Evolutionary conservation across 2,888 invertebrate species (phyloP).

Genomic region (Dione vanillae): DNA sequence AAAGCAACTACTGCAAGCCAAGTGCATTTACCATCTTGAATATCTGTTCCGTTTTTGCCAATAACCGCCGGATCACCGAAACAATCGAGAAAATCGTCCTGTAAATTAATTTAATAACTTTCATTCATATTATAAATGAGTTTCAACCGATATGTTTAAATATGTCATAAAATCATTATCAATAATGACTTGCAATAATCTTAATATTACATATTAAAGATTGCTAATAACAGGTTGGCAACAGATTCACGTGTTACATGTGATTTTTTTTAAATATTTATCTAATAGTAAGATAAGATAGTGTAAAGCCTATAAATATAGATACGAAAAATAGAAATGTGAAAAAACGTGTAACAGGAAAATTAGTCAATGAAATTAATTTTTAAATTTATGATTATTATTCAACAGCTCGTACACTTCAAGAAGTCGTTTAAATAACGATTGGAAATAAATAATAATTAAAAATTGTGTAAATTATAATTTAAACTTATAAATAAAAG

Average conservation of each 20-base stretch:
- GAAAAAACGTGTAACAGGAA: background rate
- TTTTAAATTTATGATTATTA: too few relatives aligned
- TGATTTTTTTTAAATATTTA: too few relatives aligned
- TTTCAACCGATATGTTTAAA: too few relatives aligned
- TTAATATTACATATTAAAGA: background rate
- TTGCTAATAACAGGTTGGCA: background rate
- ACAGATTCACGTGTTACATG: background rate
- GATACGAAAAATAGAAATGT: background rate
- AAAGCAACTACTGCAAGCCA: slow-evolving; percentile 97
- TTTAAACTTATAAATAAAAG: too few relatives aligned
- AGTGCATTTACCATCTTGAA: slow-evolving; percentile 97
- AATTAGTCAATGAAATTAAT: background rate
- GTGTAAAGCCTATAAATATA: background rate
- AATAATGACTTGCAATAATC: background rate
- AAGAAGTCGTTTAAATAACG: too few relatives aligned
- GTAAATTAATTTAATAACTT: slow-evolving; percentile 50
- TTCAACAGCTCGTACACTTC: too few relatives aligned
- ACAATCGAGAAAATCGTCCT: slow-evolving; percentile 95
- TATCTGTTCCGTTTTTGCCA: slow-evolving; percentile 96
- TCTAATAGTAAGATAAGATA: slow-evolving; percentile 12
- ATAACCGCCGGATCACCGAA: slow-evolving; percentile 93
- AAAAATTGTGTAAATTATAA: too few relatives aligned
- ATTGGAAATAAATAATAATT: too few relatives aligned
- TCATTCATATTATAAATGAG: background rate
- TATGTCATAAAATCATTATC: background rate